phyloP scores from a whole-genome alignment of 2,797 vertebrate species.

The Tachyglossus aculeatus region DNA sequence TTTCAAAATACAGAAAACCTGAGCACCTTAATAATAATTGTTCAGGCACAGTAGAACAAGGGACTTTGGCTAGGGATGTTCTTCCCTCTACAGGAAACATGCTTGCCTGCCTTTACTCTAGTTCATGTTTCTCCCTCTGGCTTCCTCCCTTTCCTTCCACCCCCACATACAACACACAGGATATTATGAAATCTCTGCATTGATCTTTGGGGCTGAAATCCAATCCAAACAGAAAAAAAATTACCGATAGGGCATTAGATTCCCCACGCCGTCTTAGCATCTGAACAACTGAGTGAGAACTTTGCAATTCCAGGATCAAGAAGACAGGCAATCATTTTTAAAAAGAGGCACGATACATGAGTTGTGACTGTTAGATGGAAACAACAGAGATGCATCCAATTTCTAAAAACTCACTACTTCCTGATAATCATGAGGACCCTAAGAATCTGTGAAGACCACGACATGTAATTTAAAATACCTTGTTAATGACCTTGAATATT shows the following conservation, averaged over 20 bases:
- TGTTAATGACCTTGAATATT: not conserved
- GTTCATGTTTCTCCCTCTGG: not conserved
- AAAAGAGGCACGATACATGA: not conserved
- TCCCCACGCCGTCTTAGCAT: conserved; percentile 44
- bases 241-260: conserved; percentile 33
- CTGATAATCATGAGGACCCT: not conserved
- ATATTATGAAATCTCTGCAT: conserved; percentile 49
- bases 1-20: too few species aligned
- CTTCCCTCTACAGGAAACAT: too few species aligned
- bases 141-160: conserved; percentile 5
- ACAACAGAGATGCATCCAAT: too few species aligned
- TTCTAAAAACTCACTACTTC: too few species aligned
- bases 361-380: not conserved
- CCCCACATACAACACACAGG: conserved; percentile 29
- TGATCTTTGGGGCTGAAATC: conserved; percentile 29
- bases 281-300: conserved; percentile 44
- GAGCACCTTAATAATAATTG: too few species aligned
- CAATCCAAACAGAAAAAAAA: conserved; percentile 44
- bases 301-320: conserved; percentile 25
- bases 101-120: not conserved
- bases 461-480: too few species aligned
- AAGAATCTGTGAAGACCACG: not conserved
- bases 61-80: too few species aligned
- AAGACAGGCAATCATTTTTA: not conserved
- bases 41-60: too few species aligned